Evolutionary conservation across 1,140 invertebrate genomes (phyloP).

Genomic region (Kradibia gibbosae): DNA sequence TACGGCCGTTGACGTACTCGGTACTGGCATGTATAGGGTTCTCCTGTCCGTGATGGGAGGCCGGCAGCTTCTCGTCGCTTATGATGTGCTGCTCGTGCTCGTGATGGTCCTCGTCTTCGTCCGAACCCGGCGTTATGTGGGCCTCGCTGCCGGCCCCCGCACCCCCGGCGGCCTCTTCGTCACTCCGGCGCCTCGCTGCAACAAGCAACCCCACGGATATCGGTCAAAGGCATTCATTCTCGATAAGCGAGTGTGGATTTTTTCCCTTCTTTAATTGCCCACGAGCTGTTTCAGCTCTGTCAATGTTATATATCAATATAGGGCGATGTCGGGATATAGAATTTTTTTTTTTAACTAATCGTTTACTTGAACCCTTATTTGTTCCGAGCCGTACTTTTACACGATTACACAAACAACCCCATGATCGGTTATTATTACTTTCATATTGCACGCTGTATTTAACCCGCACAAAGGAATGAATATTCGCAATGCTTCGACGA

Average conservation of each 20-base stretch:
- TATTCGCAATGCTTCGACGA: too few species aligned
- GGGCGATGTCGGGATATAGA: slow-evolving; percentile 14
- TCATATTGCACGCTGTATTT: too few species aligned
- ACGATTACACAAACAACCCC: too few species aligned
- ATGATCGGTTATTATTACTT: too few species aligned
- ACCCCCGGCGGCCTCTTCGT: slow-evolving; percentile 70
- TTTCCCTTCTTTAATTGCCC: neutral
- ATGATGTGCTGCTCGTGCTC: slow-evolving; percentile 69
- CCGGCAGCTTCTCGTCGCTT: slow-evolving; percentile 65
- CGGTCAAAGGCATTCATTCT: slow-evolving; percentile 70
- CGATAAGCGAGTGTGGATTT: slow-evolving; percentile 49
- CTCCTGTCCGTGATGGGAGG: slow-evolving; percentile 64
- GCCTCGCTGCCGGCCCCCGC: slow-evolving; percentile 71
- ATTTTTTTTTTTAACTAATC: too few species aligned
- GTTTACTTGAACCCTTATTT: too few species aligned
- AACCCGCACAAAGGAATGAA: too few species aligned
- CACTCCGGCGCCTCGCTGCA: slow-evolving; percentile 72
- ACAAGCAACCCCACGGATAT: slow-evolving; percentile 72
- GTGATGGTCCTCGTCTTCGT: slow-evolving; percentile 65
- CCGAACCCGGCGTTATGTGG: slow-evolving; percentile 70
- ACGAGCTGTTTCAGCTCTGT: slow-evolving; percentile 27
- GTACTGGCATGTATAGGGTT: slow-evolving; percentile 71
- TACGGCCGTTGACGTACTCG: slow-evolving; percentile 70
- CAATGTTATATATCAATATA: slow-evolving; percentile 9
- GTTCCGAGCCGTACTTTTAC: too few species aligned